Base-by-base conservation (phyloP, 2,888 invertebrate species). In the Drosophila stalkeri region DNA sequence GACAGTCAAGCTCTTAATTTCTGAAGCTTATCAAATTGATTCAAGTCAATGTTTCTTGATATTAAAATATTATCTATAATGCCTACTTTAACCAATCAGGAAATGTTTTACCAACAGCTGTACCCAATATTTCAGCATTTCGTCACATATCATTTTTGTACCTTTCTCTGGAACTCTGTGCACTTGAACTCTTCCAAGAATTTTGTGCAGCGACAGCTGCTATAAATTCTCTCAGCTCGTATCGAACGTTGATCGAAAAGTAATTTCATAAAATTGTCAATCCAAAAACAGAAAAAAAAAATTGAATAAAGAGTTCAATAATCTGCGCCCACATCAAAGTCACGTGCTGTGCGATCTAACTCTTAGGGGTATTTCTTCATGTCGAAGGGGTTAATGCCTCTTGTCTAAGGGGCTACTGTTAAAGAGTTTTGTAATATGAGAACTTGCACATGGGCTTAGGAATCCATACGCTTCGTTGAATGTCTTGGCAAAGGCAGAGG, bases 371-470 rank as follows among this genome's bases (percentile, higher is more conserved):
- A 46, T n/a, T 46, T 55, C 39, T 27, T 6, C n/a, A 6, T 12
- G 18, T 11, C 14, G 64, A 69, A 71, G 64, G 77, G 77, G 75
- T 78, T 79, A 78, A 72, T 77, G 79, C 54, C 78, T 78, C 60
- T 35, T 20, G 35, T 39, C 46, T 23, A 18, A 31, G 44, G 55
- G 59, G 66, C 70, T 77, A 67, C 60, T 63, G 64, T 70, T 70
- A 31, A 51, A 59, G 52, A 60, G 39, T 35, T 39, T 31, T 72
- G 78, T 73, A 79, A 79, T 57, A 47, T 49, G 79, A 79, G 69
- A 73, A 49, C 62, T 60, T 76, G 73, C 79, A 77, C 77, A 79
- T 80, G 79, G 80, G 69, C 62, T 52, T 63, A 64, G 80, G 43
- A 70, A 75, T 71, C 65, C 65, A 54, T 43, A 35, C 41, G 74